A percentile compares a stretch with the other conserved stretches of the same genome.
These are phyloP conservation scores for Anomalospiza imberbis DNA, from an alignment of 2,797 vertebrate genomes.

Conservation along the genomic window DNA sequence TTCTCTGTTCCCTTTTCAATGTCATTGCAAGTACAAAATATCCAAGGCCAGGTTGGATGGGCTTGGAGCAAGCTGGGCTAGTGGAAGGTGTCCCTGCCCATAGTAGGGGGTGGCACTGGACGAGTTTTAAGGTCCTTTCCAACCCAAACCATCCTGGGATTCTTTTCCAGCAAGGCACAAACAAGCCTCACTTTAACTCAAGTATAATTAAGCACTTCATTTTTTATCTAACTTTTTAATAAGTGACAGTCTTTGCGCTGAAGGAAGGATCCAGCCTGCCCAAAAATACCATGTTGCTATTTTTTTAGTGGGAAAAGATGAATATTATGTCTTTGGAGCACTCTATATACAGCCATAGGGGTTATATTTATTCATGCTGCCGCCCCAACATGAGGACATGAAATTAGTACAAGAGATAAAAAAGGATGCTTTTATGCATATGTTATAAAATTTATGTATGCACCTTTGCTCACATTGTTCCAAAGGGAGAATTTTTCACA, in stretches of 20 bases:
- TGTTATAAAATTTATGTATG: constrained; percentile 62
- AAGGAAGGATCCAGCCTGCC: not conserved
- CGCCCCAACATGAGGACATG: not conserved
- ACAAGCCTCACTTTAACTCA: not conserved
- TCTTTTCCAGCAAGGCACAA: not conserved
- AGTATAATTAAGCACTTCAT: not conserved
- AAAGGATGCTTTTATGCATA: constrained; percentile 60
- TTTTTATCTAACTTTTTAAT: not conserved
- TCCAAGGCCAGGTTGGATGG: not conserved
- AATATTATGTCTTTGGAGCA: not conserved
- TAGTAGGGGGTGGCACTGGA: not conserved
- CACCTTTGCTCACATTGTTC: constrained; percentile 62
- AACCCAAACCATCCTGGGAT: not conserved
- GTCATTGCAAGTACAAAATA: not conserved
- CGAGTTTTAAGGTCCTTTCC: not conserved
- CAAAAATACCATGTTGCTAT: not conserved
- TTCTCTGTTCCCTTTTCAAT: not conserved
- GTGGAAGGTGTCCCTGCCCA: not conserved
- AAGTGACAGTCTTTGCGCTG: not conserved
- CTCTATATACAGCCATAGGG: not conserved
- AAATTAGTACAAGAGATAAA: constrained; percentile 61
- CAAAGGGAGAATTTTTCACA: constrained; percentile 65
- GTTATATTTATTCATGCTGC: constrained; percentile 37
- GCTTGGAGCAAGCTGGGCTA: not conserved
- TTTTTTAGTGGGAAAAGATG: constrained; percentile 1